Evolutionary conservation across 1,140 invertebrate species (phyloP), one percentile per base, ranked within the genome.

Genomic region (Nilaparvata lugens): DNA sequence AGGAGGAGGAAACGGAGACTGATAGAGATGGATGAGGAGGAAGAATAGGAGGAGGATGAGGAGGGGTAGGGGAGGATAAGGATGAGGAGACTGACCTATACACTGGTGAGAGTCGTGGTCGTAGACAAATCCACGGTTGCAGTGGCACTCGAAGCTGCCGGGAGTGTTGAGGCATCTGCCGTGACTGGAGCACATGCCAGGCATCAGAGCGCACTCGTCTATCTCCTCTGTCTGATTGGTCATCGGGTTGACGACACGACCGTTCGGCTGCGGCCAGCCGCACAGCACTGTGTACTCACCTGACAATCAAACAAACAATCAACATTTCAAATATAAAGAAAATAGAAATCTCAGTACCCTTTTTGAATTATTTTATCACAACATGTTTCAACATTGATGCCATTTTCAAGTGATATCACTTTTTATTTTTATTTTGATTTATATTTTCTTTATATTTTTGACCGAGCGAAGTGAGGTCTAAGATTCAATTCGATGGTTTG

Each of bases 131-230:
- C 88, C 89, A 52, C 71, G 69, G 58, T 84, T 78, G 61, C 85
- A 87, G 38, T 83, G 79, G 67, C 85, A 87, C 58, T 82, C 81
- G 63, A 87, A 90, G 69, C 85, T 87, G 0, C 86, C 85, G 6
- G 86, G 84, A 0, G 84, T 89, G 70, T 91, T 89, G 66, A 93
- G 81, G 67, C 91, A 94, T 14, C 75, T 73, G 4, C 90, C 91
- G 65, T 93, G 88, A 53, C 83, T 85, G 4, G 31, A 35, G 75
- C 92, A 95, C 77, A 91, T 84, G 23, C 84, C 82, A 14, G 88
- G 87, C 84, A 91, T 91, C 45, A 89, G 75, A 11, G 80, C 75
- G 68, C 92, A 95, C 75, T 94, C 88, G 67, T 91, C 82, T 52
- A 90, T 89, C 64, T 88, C 85, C 64, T 83, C 82, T 0, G 81